phyloP scores from a whole-genome alignment of 2,797 vertebrate species.

The Apogon hyalosoma region DNA sequence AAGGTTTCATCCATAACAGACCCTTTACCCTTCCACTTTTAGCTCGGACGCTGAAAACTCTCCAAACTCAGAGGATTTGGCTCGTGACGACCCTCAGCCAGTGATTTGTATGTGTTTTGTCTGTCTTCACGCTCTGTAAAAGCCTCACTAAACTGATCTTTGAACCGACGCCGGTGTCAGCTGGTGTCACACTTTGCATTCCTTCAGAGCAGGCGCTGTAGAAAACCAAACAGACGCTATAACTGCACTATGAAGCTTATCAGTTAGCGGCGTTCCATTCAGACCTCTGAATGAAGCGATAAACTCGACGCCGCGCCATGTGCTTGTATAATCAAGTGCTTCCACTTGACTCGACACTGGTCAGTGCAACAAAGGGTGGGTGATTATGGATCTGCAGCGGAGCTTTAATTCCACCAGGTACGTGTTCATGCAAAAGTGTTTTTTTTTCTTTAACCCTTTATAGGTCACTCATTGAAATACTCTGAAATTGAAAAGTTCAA shows the following conservation, averaged over 20 bases:
- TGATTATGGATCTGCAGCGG: slow-evolving; percentile 42
- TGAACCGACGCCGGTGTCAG: not conserved
- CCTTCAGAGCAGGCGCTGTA: not conserved
- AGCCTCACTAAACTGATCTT: no score
- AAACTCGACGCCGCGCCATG: slow-evolving; percentile 43
- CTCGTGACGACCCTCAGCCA: no score
- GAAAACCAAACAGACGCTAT: slow-evolving; percentile 22
- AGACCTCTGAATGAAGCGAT: slow-evolving; percentile 56
- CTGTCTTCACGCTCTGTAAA: no score
- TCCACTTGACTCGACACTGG: slow-evolving; percentile 61
- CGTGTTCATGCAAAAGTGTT: slow-evolving; percentile 37
- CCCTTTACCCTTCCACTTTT: no score
- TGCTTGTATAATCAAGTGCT: slow-evolving; percentile 65
- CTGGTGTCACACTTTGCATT: not conserved
- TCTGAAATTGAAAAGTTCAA: no score
- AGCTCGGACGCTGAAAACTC: no score
- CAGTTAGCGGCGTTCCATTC: slow-evolving; percentile 68
- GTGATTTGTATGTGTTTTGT: no score
- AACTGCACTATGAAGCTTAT: slow-evolving; percentile 45
- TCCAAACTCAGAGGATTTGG: no score
- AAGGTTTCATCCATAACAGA: no score
- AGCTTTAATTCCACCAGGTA: slow-evolving; percentile 26
- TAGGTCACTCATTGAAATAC: no score
- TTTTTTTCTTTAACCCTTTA: not conserved
- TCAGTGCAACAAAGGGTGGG: slow-evolving; percentile 45